Percentiles rank a stretch among this genome's conserved stretches.
Evolutionary conservation across 64 coral and sea anemone species (phyloP).

Genomic region (Stichodactyla helianthus): DNA sequence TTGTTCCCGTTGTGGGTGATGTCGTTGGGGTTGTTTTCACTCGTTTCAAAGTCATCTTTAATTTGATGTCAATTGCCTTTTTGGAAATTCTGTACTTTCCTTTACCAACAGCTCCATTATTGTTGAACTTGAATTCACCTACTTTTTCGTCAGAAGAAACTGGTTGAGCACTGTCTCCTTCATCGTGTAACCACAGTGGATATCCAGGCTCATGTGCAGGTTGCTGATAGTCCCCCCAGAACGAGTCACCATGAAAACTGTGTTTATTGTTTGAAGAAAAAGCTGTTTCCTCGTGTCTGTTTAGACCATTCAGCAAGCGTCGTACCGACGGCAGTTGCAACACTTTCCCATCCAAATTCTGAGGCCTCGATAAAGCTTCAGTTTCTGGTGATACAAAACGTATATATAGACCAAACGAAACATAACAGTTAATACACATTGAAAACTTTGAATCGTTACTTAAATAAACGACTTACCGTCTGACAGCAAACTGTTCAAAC

Average conservation of each 20-base stretch:
- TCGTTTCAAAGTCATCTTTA: background rate
- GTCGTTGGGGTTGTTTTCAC: background rate
- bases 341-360: background rate
- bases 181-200: background rate
- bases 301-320: background rate
- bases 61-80: background rate
- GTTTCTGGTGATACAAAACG: background rate
- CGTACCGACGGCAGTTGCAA: background rate
- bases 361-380: background rate
- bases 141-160: background rate
- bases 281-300: background rate
- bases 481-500: background rate
- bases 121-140: conserved; percentile 1
- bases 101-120: background rate
- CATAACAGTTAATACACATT: too few species aligned
- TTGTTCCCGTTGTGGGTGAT: background rate
- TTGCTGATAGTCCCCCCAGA: background rate
- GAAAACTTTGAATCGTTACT: background rate
- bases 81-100: background rate
- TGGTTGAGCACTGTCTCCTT: background rate
- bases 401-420: too few species aligned
- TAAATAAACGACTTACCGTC: background rate
- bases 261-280: background rate
- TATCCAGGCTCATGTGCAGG: background rate
- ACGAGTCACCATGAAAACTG: background rate